Conservation (phyloP, 2,797 vertebrate species). For the Pangasius sanitwongsei region DNA sequence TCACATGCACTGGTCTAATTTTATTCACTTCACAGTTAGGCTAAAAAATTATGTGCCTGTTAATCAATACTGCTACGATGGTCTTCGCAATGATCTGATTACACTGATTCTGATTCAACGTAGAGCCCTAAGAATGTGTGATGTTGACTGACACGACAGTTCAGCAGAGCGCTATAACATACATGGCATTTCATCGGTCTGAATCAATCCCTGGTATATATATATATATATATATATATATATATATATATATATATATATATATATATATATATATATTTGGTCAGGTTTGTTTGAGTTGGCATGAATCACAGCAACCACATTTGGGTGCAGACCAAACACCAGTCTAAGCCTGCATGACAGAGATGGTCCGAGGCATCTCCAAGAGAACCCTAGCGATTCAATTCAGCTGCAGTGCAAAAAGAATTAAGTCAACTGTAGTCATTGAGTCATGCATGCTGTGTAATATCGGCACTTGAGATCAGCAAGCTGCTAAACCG, state of each 20-base stretch:
- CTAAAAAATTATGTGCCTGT: neutral
- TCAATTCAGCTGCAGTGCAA: neutral
- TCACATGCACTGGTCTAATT: neutral
- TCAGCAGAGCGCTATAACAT: neutral
- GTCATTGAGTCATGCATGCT: neutral
- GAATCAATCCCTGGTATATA: neutral
- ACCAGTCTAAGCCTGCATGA: neutral
- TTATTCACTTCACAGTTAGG: neutral
- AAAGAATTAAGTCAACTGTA: neutral
- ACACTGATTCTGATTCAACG: neutral
- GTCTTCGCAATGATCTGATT: neutral
- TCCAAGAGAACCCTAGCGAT: neutral
- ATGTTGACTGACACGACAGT: neutral
- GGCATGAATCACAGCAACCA: neutral
- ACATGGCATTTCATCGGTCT: neutral
- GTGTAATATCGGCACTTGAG: neutral
- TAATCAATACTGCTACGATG: neutral
- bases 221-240: too few relatives aligned
- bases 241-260: too few relatives aligned
- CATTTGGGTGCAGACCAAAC: neutral
- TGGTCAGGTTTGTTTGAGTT: neutral
- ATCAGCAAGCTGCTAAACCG: neutral
- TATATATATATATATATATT: neutral
- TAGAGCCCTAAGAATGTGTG: neutral
- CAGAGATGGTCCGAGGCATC: neutral